phyloP scores from a whole-genome alignment of 35 echinoderm and acorn worm species.

The Ophioderma brevispina region DNA sequence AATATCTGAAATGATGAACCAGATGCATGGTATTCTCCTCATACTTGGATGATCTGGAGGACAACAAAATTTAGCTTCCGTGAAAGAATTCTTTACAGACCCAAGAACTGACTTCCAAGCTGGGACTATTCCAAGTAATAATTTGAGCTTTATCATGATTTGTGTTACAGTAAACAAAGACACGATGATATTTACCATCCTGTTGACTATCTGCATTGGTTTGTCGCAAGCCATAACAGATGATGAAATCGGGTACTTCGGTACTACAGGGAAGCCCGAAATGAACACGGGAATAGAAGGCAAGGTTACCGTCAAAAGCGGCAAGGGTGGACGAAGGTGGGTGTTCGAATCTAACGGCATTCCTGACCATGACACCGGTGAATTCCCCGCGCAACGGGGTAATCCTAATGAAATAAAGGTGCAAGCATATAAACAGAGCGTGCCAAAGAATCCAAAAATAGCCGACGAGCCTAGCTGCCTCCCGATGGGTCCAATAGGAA shows the following conservation, averaged over 20 bases:
- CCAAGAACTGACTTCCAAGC: too few species aligned
- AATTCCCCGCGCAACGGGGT: slow-evolving; percentile 16
- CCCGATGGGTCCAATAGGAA: slow-evolving; percentile 59
- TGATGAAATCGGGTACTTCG: slow-evolving; percentile 45
- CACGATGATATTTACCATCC: not conserved
- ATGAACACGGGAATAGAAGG: slow-evolving; percentile 55
- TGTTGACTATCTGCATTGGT: not conserved
- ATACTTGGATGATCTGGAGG: too few species aligned
- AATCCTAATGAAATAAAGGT: slow-evolving; percentile 61
- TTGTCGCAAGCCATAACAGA: slow-evolving; percentile 41
- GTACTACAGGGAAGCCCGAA: slow-evolving; percentile 57
- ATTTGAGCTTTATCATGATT: too few species aligned
- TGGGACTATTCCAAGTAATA: too few species aligned
- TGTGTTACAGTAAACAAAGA: too few species aligned
- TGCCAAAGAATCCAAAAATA: slow-evolving; percentile 40
- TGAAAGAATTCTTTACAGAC: too few species aligned
- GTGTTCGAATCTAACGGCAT: slow-evolving; percentile 61
- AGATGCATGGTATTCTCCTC: too few species aligned
- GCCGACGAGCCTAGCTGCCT: slow-evolving; percentile 41
- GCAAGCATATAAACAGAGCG: slow-evolving; percentile 14
- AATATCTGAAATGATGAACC: too few species aligned
- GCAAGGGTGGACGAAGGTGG: slow-evolving; percentile 14
- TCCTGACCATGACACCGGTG: slow-evolving; percentile 67
- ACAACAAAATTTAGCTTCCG: too few species aligned
- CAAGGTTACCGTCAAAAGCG: slow-evolving; percentile 19